Evolutionary conservation across 2,888 invertebrate genomes (phyloP).

Genomic region (Orchesella flavescens): DNA sequence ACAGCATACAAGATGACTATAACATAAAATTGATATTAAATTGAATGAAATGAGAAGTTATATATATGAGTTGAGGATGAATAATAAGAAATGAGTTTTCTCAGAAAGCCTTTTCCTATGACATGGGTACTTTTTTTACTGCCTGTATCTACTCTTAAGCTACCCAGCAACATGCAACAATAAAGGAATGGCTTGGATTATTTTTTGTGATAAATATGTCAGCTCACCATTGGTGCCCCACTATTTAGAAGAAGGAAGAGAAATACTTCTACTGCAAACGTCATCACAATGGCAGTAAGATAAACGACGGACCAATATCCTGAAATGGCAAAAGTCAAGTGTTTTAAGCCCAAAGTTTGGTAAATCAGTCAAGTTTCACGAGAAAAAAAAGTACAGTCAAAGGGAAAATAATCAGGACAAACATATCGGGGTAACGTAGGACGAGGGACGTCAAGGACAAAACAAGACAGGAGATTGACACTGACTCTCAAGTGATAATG

Average conservation of each 20-base stretch:
- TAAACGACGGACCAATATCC: slow-evolving; percentile 62
- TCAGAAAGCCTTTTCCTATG: too few species aligned
- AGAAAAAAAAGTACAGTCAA: not conserved
- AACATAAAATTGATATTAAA: too few species aligned
- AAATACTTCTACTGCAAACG: slow-evolving; percentile 64
- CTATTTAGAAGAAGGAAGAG: slow-evolving; percentile 63
- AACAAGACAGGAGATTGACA: slow-evolving; percentile 9
- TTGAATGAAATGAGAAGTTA: too few species aligned
- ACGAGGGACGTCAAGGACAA: not conserved
- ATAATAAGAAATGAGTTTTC: too few species aligned
- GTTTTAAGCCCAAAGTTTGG: too few species aligned
- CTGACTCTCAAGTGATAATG: not conserved
- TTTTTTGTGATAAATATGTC: too few species aligned
- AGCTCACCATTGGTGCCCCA: slow-evolving; percentile 60
- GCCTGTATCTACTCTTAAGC: too few species aligned
- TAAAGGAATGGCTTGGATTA: too few species aligned
- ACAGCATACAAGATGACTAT: too few species aligned
- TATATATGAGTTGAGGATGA: too few species aligned
- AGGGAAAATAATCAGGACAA: not conserved
- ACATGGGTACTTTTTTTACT: too few species aligned
- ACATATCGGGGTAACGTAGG: slow-evolving; percentile 7
- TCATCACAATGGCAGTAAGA: slow-evolving; percentile 60
- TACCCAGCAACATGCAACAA: too few species aligned
- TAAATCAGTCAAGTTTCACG: not conserved
- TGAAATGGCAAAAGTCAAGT: slow-evolving; percentile 46